Conservation (phyloP, 2,797 vertebrate species). For the Intellagama lesueurii region DNA sequence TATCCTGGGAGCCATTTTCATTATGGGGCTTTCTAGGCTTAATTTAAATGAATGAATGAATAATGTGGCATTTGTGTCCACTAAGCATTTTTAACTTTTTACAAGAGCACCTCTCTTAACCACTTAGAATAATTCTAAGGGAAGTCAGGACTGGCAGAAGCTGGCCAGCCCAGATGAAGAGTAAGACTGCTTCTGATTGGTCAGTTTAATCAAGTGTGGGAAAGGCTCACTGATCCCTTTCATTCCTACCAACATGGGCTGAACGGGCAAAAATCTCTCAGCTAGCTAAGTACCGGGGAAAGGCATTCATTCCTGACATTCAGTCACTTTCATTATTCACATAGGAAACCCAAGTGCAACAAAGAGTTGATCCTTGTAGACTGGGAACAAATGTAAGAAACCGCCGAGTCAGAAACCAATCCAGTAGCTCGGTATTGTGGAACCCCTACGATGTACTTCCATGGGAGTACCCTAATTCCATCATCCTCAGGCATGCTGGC, state of each 20-base stretch:
- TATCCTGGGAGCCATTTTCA: slow-evolving; percentile 28
- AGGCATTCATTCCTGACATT: background rate
- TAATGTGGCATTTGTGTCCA: background rate
- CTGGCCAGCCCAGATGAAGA: background rate
- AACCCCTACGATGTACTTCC: background rate
- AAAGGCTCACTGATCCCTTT: background rate
- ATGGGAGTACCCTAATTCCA: background rate
- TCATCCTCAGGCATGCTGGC: background rate
- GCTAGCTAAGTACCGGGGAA: background rate
- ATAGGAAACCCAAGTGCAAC: slow-evolving; percentile 39
- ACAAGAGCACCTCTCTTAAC: background rate
- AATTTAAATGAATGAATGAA: slow-evolving; percentile 40
- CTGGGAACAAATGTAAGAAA: no score
- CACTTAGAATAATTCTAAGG: background rate
- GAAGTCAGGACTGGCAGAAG: background rate
- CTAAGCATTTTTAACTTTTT: slow-evolving; percentile 29
- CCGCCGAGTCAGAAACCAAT: no score
- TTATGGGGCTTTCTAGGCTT: background rate
- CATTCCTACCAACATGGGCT: background rate
- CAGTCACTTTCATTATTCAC: slow-evolving; percentile 18
- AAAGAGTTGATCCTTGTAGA: background rate
- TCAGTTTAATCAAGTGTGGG: background rate
- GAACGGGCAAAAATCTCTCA: background rate
- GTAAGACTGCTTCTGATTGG: background rate
- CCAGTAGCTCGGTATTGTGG: no score